phyloP scores from a whole-genome alignment of 2,888 invertebrate genomes.

The Morpho achilles region DNA sequence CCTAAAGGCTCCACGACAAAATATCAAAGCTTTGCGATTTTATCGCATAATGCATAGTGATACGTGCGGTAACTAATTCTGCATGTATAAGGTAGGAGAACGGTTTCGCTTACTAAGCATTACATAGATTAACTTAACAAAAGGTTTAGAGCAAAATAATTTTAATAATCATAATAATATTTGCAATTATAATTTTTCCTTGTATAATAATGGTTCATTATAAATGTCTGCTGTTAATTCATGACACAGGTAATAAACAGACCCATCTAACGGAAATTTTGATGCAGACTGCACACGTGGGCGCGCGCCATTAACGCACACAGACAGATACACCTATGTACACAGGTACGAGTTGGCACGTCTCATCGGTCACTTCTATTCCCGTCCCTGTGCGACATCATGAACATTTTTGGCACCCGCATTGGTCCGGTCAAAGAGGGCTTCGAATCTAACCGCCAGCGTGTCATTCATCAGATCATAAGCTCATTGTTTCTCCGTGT shows the following conservation, averaged over 20 bases:
- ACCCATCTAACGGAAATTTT: conserved; percentile 31
- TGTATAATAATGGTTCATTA: too few species aligned
- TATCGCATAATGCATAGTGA: too few species aligned
- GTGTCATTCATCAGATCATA: conserved; percentile 76
- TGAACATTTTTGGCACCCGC: conserved; percentile 71
- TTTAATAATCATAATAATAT: too few species aligned
- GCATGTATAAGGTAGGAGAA: too few species aligned
- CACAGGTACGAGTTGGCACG: conserved; percentile 64
- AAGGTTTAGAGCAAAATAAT: too few species aligned
- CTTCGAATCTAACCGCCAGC: conserved; percentile 51
- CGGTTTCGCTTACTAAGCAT: too few species aligned
- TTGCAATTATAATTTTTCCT: too few species aligned
- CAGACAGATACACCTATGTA: conserved; percentile 25
- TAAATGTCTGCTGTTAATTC: too few species aligned
- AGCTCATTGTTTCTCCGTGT: conserved; percentile 69
- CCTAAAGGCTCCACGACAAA: too few species aligned
- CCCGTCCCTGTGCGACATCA: conserved; percentile 62
- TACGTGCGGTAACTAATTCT: too few species aligned
- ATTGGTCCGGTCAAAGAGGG: conserved; percentile 62
- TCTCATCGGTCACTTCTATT: conserved; percentile 62
- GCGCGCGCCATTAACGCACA: conserved; percentile 54
- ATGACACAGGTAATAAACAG: conserved; percentile 12
- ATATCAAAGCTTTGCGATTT: too few species aligned
- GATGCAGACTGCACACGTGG: conserved; percentile 43
- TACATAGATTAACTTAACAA: too few species aligned